These are phyloP conservation scores for Larimichthys crocea DNA, from an alignment of 2,113 vertebrate genomes.

Conservation along the genomic window DNA sequence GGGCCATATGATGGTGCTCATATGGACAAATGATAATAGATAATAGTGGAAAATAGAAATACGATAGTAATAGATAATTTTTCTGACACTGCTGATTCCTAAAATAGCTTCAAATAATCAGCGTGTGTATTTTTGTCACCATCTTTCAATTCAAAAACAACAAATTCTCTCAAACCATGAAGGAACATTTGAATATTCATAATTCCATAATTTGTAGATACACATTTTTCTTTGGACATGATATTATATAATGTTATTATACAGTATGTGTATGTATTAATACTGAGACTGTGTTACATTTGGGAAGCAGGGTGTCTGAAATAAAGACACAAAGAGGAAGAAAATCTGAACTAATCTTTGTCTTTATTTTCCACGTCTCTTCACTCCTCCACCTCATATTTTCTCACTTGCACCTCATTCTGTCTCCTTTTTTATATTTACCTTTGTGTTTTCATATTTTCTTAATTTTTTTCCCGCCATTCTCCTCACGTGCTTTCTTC, in stretches of 20 bases:
- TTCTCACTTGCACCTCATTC: neutral
- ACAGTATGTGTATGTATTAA: neutral
- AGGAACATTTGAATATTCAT: too few relatives aligned
- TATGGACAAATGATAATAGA: neutral
- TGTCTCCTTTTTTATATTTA: neutral
- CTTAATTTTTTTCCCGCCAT: neutral
- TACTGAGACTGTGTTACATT: neutral
- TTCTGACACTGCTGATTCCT: neutral
- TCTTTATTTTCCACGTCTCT: conserved; percentile 1
- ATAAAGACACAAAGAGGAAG: neutral
- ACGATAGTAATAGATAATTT: neutral
- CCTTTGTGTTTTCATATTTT: neutral
- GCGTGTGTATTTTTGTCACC: too few relatives aligned
- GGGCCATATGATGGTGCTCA: too few relatives aligned
- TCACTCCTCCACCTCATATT: neutral
- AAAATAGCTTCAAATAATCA: neutral
- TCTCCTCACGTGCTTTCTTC: neutral
- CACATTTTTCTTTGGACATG: neutral
- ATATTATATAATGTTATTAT: neutral
- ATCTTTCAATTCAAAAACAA: too few relatives aligned
- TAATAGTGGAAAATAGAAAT: neutral
- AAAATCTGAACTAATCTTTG: neutral
- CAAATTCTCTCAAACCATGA: too few relatives aligned
- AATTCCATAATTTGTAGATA: neutral
- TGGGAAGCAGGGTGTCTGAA: neutral